Evolutionary conservation across 2,888 invertebrate genomes (phyloP), one percentile per base, ranked within the genome.

Genomic region (Pomacea canaliculata): DNA sequence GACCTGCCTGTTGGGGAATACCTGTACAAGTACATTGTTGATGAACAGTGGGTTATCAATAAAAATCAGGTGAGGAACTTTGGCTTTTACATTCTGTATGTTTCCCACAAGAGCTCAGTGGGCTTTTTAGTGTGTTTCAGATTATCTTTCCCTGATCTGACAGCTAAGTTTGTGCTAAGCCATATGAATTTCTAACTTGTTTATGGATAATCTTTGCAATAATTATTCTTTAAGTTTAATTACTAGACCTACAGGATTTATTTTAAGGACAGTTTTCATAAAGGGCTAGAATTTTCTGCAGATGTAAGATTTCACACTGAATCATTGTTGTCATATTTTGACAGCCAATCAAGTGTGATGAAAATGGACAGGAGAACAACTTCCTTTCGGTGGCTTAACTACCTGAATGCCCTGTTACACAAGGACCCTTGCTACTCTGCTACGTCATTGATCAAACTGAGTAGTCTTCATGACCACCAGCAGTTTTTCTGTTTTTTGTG

Each of bases 31-130:
- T 87, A 82, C 74, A 78, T 85, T 62, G 86, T 87, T 16, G 87
- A 87, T 82, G 85, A 85, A n/a, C 80, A 87, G 56, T 87, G 86
- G 86, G 77, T 83, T 48, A 67, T 85, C 46, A 86, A 85, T 78
- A 82, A 80, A 75, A 84, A 85, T 63, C 82, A 84, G 85, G 87
- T 87, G 80, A 76, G 79, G 66, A 1, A 37, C 37, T 5, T 59
- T 19, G 19, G 27, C 67, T 13, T 19, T 27, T 13, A 18, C 16
- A 37, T 18, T 23, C 67, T 37, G 8, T 23, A 67, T 67, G 27
- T 12, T 67, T 37, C 37, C 19, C n/a, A 63, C 9, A 7, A 8
- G 63, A 10, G 63, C 63, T 23, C 13, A 63, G 12, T 12, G 10
- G 9, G 37, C 8, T 48, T 48, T 63, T 72, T 9, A 12, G 60